These are phyloP conservation scores for Acanthosepion esculentum DNA, from an alignment of 2,888 invertebrate genomes.

Conservation along the genomic window DNA sequence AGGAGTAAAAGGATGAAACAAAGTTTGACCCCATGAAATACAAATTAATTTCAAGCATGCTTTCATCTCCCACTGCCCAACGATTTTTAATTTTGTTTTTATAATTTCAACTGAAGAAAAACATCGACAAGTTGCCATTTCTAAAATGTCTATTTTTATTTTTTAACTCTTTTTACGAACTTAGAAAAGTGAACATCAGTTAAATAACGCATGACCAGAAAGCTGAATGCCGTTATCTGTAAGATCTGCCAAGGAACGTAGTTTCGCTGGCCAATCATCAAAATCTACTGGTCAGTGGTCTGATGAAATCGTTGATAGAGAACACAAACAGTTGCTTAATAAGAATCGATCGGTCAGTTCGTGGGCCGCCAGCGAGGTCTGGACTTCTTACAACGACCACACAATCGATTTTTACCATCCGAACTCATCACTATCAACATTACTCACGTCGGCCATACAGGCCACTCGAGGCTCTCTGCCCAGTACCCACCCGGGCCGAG, in stretches of 20 bases:
- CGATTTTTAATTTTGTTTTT: no score
- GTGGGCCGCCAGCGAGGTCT: not conserved
- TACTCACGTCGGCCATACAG: not conserved
- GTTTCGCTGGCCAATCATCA: not conserved
- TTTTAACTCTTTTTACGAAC: no score
- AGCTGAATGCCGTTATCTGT: not conserved
- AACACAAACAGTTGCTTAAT: not conserved
- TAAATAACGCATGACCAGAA: not conserved
- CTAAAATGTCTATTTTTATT: no score
- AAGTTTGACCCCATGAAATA: no score
- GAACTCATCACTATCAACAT: not conserved
- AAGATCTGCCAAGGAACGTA: not conserved
- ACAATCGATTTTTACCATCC: not conserved
- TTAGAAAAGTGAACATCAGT: not conserved
- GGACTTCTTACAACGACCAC: not conserved
- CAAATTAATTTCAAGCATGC: no score
- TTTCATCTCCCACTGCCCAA: no score
- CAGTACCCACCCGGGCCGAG: not conserved
- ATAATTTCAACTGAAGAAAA: no score
- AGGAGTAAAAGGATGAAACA: no score
- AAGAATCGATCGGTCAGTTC: not conserved
- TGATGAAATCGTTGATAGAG: not conserved
- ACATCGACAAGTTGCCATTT: no score
- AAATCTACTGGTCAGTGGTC: not conserved
- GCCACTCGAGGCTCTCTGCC: not conserved